Conservation (phyloP, 2,797 vertebrate genomes). For the Pseudopleuronectes americanus region DNA sequence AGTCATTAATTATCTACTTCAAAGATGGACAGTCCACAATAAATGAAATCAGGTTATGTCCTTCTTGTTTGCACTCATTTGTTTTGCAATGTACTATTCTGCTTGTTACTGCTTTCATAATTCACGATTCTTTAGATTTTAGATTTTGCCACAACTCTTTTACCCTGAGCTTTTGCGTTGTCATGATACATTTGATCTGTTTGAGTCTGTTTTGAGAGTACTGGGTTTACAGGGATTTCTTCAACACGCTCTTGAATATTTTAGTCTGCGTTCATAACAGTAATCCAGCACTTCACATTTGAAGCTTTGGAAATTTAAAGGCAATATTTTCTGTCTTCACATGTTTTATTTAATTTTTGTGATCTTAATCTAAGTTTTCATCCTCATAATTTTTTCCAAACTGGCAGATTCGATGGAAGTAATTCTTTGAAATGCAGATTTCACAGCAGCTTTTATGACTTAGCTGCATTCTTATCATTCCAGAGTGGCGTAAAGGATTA, state of each 20-base stretch:
- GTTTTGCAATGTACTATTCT: not conserved
- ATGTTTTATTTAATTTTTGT: not conserved
- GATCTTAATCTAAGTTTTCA: not conserved
- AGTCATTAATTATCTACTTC: constrained; percentile 44
- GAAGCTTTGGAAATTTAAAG: too few species aligned
- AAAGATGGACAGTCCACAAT: constrained; percentile 8
- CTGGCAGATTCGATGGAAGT: not conserved
- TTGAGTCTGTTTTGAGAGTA: not conserved
- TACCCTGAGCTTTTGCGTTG: too few species aligned
- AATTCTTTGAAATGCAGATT: constrained; percentile 1
- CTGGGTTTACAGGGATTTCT: not conserved
- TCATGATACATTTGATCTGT: too few species aligned
- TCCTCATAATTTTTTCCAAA: not conserved
- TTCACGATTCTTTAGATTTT: not conserved
- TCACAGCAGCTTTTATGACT: constrained; percentile 2
- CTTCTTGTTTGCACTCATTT: not conserved
- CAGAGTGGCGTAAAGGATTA: constrained; percentile 24
- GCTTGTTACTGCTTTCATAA: not conserved
- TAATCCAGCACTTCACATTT: not conserved
- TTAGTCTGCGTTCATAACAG: not conserved
- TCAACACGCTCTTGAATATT: not conserved
- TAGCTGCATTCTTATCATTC: constrained; percentile 18
- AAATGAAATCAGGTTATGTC: constrained; percentile 16
- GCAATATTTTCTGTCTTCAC: not conserved
- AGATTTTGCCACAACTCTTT: not conserved